These are phyloP conservation scores for Lasioglossum figueresi DNA, from an alignment of 2,888 invertebrate genomes.

Conservation along the genomic window DNA sequence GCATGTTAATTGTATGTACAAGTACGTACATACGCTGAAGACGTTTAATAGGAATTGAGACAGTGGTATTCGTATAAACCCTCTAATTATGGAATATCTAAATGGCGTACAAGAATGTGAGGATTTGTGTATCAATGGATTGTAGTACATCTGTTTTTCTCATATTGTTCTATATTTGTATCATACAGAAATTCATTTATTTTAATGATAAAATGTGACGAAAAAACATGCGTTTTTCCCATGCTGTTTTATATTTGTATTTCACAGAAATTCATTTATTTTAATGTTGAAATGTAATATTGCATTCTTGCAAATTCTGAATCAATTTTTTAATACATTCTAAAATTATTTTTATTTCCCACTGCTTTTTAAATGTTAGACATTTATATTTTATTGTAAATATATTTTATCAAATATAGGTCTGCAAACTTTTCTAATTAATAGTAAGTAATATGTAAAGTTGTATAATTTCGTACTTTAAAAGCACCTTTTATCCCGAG, in stretches of 20 bases:
- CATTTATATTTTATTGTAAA: neutral
- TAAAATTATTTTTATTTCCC: neutral
- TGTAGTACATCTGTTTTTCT: neutral
- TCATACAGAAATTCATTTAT: neutral
- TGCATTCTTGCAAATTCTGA: neutral
- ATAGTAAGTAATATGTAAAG: too few relatives aligned
- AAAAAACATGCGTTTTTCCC: too few relatives aligned
- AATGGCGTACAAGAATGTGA: neutral
- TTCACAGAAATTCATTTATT: neutral
- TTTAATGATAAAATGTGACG: neutral
- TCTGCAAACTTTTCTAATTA: too few relatives aligned
- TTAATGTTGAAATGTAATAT: neutral
- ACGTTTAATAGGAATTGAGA: neutral
- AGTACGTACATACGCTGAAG: neutral
- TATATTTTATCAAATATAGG: too few relatives aligned
- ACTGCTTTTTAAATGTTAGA: neutral
- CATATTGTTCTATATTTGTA: neutral
- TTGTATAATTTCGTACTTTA: too few relatives aligned
- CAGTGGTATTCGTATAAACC: neutral
- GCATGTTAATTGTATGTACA: neutral
- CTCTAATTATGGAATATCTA: neutral
- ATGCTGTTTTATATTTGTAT: neutral
- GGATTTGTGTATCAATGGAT: neutral
- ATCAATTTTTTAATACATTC: neutral
- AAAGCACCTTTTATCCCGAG: neutral